Evolutionary conservation across 2,888 invertebrate genomes (phyloP).

Genomic region (Apantesis nais): DNA sequence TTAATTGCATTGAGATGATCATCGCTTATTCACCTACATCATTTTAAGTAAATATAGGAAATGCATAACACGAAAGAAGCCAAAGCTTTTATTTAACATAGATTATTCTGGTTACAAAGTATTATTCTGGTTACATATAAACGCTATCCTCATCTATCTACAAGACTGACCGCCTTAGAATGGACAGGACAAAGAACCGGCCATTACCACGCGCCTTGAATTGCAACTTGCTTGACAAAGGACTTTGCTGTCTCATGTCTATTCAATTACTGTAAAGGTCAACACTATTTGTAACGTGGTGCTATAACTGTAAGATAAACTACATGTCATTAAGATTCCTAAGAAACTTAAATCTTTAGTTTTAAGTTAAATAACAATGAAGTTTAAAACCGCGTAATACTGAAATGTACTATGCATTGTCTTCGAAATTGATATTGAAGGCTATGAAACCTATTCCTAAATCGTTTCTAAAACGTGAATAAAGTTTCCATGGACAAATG

Average conservation of each 20-base stretch:
- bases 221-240: conserved; percentile 67
- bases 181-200: conserved; percentile 59
- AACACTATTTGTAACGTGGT: conserved; percentile 42
- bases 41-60: not conserved
- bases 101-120: conserved; percentile 31
- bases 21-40: not conserved
- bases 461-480: conserved; percentile 37
- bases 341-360: conserved; percentile 24
- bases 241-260: conserved; percentile 70
- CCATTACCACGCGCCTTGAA: conserved; percentile 63
- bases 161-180: conserved; percentile 52
- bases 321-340: conserved; percentile 5
- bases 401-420: conserved; percentile 28
- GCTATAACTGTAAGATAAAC: not conserved
- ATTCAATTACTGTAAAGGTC: conserved; percentile 72
- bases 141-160: conserved; percentile 51
- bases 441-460: conserved; percentile 5
- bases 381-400: conserved; percentile 28
- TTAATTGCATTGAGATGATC: no score
- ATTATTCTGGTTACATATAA: conserved; percentile 30
- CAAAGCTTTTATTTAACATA: conserved; percentile 21
- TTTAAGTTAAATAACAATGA: conserved; percentile 42
- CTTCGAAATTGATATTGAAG: conserved; percentile 33
- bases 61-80: conserved; percentile 14
- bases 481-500: conserved; percentile 36